phyloP scores from a whole-genome alignment of 2,797 vertebrate species.

The Girardinus metallicus region DNA sequence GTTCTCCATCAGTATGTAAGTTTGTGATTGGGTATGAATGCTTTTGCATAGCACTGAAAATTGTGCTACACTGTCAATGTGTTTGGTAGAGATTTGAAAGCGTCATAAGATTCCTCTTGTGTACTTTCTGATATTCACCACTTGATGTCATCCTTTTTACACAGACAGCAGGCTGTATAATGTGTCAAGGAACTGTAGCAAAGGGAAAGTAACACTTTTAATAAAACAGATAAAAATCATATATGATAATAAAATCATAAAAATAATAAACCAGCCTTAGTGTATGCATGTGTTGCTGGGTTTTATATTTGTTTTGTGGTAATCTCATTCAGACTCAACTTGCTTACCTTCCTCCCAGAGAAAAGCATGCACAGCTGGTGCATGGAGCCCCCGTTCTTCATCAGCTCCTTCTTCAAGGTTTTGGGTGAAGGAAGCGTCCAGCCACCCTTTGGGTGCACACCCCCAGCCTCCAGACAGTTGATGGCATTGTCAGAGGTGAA shows the following conservation, averaged over 20 bases:
- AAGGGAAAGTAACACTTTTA: constrained; percentile 15
- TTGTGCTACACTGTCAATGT: not conserved
- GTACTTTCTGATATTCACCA: constrained; percentile 57
- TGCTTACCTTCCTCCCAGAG: constrained; percentile 90
- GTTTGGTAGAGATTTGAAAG: not conserved
- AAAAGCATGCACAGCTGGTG: constrained; percentile 95
- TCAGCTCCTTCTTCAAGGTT: constrained; percentile 93
- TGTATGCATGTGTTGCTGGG: not conserved
- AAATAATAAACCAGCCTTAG: not conserved
- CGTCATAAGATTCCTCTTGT: not conserved
- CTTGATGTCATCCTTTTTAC: constrained; percentile 63
- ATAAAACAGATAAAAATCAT: not conserved
- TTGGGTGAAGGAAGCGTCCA: constrained; percentile 93
- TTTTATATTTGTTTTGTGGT: not conserved
- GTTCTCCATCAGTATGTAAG: not conserved
- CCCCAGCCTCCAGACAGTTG: constrained; percentile 86
- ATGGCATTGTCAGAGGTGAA: constrained; percentile 95
- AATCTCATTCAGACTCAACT: not conserved
- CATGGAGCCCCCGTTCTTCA: constrained; percentile 92
- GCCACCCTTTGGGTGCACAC: constrained; percentile 63
- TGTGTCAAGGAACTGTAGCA: not conserved
- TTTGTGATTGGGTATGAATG: not conserved
- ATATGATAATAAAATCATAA: not conserved
- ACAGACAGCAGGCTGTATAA: constrained; percentile 43
- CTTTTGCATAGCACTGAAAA: not conserved